Evolutionary conservation across 1,140 invertebrate species (phyloP).

Genomic region (Euborellia annulipes): DNA sequence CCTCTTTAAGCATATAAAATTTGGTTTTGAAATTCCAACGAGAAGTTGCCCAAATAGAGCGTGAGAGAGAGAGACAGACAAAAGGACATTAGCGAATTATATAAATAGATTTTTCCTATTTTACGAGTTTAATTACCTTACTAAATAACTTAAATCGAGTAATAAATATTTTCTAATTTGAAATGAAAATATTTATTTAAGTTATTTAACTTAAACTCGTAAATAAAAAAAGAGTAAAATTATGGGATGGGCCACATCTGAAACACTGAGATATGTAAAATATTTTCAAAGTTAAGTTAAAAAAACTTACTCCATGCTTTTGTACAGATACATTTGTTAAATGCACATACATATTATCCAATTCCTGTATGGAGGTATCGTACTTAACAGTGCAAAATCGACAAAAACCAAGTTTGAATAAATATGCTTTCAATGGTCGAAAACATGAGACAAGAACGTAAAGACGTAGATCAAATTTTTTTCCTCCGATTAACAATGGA

Average conservation of each 20-base stretch:
- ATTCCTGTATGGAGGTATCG: conserved; percentile 47
- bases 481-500: conserved; percentile 72
- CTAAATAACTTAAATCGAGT: no score
- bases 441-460: conserved; percentile 79
- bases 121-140: no score
- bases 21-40: no score
- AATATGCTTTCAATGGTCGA: conserved; percentile 60
- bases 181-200: no score
- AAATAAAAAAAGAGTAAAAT: conserved; percentile 4
- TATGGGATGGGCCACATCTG: no score
- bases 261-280: no score
- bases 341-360: conserved; percentile 77
- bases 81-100: no score
- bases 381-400: conserved; percentile 73
- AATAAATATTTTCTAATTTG: no score
- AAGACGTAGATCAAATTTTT: conserved; percentile 74
- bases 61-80: no score
- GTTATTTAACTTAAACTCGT: not conserved
- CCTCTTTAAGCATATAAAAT: no score
- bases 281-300: not conserved
- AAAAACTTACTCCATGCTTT: conserved; percentile 54
- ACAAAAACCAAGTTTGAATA: conserved; percentile 66
- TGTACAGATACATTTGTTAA: conserved; percentile 79
- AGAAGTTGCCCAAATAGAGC: no score
- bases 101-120: no score